These are phyloP conservation scores for Linepithema humile DNA, from an alignment of 1,140 invertebrate genomes.

Conservation along the genomic window DNA sequence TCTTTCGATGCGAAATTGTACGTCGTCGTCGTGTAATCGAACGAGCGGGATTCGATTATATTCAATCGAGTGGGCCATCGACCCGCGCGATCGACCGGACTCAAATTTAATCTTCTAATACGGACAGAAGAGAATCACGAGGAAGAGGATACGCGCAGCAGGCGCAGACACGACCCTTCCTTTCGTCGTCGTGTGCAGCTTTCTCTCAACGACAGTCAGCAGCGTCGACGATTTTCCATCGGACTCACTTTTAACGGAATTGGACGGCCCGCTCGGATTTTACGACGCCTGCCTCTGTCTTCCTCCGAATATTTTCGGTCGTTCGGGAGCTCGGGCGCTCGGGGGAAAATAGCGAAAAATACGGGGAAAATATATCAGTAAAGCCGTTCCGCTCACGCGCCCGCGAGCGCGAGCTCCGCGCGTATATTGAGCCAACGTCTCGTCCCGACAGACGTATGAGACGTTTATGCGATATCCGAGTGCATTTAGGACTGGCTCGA, in stretches of 20 bases:
- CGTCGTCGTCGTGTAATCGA: constrained; percentile 42
- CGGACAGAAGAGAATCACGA: neutral
- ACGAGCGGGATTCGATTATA: constrained; percentile 42
- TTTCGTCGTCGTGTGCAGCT: constrained; percentile 35
- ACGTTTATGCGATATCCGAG: constrained; percentile 63
- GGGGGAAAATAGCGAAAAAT: constrained; percentile 42
- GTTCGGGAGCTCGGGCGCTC: neutral
- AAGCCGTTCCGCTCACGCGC: constrained; percentile 27
- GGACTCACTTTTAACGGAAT: constrained; percentile 62
- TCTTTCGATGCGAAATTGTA: constrained; percentile 44
- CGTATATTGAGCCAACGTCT: constrained; percentile 19
- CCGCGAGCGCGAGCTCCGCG: neutral
- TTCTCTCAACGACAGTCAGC: constrained; percentile 23
- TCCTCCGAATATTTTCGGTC: neutral
- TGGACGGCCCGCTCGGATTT: constrained; percentile 50
- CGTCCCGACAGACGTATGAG: constrained; percentile 37
- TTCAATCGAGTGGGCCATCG: constrained; percentile 32
- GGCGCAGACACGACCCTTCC: neutral
- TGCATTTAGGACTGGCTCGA: constrained; percentile 36
- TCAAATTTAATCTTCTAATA: constrained; percentile 55
- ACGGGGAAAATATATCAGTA: constrained; percentile 31
- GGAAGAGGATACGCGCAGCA: neutral
- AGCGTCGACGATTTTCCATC: constrained; percentile 51
- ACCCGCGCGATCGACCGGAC: constrained; percentile 32
- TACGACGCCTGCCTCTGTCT: constrained; percentile 42